phyloP scores from a whole-genome alignment of 1,140 invertebrate species.

The Globodera rostochiensis region DNA sequence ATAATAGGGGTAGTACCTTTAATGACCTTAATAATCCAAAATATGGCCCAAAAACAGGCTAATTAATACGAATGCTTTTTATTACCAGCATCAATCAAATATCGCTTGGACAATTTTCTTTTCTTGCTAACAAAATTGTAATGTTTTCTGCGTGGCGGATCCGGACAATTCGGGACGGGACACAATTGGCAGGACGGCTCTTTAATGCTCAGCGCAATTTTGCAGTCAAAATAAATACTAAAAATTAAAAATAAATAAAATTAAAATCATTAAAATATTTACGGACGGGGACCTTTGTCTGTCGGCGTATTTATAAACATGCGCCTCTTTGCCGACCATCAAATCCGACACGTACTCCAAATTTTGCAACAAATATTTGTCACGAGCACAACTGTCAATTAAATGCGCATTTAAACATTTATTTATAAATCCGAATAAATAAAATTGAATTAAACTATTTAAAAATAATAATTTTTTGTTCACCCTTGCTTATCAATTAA shows the following conservation, averaged over 20 bases:
- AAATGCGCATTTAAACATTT: background rate
- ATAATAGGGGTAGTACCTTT: too few relatives aligned
- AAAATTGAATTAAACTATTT: background rate
- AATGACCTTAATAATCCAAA: too few relatives aligned
- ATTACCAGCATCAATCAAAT: background rate
- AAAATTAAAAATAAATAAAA: slow-evolving; percentile 4
- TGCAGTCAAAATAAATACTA: slow-evolving; percentile 64
- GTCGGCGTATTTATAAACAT: slow-evolving; percentile 65
- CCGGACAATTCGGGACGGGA: slow-evolving; percentile 62
- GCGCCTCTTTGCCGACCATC: slow-evolving; percentile 64
- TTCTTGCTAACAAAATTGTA: background rate
- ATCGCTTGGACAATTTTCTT: background rate
- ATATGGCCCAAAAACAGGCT: too few relatives aligned
- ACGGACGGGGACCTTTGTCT: slow-evolving; percentile 24
- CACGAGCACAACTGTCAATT: slow-evolving; percentile 55
- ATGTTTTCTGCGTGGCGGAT: slow-evolving; percentile 51
- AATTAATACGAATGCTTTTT: background rate
- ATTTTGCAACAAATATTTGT: slow-evolving; percentile 61
- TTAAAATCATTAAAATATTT: too few relatives aligned
- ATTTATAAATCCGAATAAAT: background rate
- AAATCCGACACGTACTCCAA: slow-evolving; percentile 61
- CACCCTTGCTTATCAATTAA: slow-evolving; percentile 61
- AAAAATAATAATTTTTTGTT: slow-evolving; percentile 16
- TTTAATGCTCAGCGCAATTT: slow-evolving; percentile 61
- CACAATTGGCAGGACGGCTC: slow-evolving; percentile 52